Evolutionary conservation across 2,888 invertebrate species (phyloP).

Genomic region (Mamestra brassicae): DNA sequence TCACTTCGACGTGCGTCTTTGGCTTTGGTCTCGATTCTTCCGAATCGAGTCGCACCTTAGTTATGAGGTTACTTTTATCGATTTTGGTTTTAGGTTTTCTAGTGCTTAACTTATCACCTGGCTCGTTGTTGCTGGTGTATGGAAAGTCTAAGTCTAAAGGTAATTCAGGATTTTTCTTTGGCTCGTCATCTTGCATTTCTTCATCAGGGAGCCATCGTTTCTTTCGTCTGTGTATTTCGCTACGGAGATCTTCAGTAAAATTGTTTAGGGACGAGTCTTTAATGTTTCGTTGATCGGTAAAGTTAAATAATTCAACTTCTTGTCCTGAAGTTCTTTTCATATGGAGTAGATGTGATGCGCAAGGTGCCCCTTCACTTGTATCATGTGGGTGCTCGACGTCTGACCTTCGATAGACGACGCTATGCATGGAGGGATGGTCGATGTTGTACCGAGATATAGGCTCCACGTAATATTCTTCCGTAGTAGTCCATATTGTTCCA

Average conservation of each 20-base stretch:
- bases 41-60: conserved; percentile 88
- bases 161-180: conserved; percentile 92
- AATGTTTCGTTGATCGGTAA: conserved; percentile 78
- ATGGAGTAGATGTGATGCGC: conserved; percentile 92
- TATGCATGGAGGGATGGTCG: conserved; percentile 92
- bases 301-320: conserved; percentile 84
- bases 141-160: conserved; percentile 92
- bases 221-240: conserved; percentile 84
- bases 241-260: conserved; percentile 81
- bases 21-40: conserved; percentile 92
- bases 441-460: conserved; percentile 93
- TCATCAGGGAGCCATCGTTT: conserved; percentile 94
- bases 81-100: conserved; percentile 89
- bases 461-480: conserved; percentile 96
- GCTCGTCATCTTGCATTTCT: conserved; percentile 90
- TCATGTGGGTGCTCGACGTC: conserved; percentile 92
- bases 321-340: conserved; percentile 82
- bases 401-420: conserved; percentile 95
- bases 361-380: conserved; percentile 81
- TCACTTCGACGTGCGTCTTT: conserved; percentile 93
- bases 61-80: conserved; percentile 89
- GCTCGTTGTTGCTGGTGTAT: conserved; percentile 92
- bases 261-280: conserved; percentile 78
- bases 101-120: conserved; percentile 87
- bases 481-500: conserved; percentile 95